Base-by-base conservation (phyloP, 2,113 vertebrate genomes). In the Neopipo cinnamomea region DNA sequence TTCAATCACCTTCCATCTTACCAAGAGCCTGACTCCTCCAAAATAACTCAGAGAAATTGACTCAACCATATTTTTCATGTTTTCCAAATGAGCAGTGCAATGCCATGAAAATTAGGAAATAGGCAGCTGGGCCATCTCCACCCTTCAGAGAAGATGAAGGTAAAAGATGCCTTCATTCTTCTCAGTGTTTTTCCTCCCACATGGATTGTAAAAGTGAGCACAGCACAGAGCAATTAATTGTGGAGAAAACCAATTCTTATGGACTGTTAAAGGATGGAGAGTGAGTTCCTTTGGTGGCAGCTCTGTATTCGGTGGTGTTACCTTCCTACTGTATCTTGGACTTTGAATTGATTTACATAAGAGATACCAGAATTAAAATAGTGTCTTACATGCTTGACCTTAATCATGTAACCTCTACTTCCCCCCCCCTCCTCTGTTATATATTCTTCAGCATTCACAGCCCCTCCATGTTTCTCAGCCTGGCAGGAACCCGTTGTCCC, bases 31-130 rank as follows among this genome's bases (percentile, higher is more conserved):
- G 68, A 67, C 66, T 97, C 79, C 94, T 94, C 42, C 58, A 80
- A 91, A 97, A 89, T 86, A 95, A 95, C 42, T 93, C 88, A 65
- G 84, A 94, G 88, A 65, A 47, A 72, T 78, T 84, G 90, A 94
- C 86, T 96, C 83, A 80, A 28, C 50, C 31, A 1, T 91, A 66
- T 94, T 97, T 96, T 95, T 97, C 96, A 96, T 95, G 90, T 97
- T 97, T 97, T 96, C 94, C 95, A 97, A 95, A 97, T 75, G 96
- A 97, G 93, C 76, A 76, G 92, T 68, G 94, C 85, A 76, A 7
- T 46, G 33, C 95, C 79, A 84, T 88, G 91, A 95, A 97, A 97
- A 97, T 97, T 52, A 96, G 93, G 88, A 73, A 89, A 59, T 24
- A 46, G 94, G 89, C 84, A 91, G 95, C 91, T 96, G 96, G 6